Evolutionary conservation across 2,888 invertebrate species (phyloP).

Genomic region (Lepidochitona cinerea): DNA sequence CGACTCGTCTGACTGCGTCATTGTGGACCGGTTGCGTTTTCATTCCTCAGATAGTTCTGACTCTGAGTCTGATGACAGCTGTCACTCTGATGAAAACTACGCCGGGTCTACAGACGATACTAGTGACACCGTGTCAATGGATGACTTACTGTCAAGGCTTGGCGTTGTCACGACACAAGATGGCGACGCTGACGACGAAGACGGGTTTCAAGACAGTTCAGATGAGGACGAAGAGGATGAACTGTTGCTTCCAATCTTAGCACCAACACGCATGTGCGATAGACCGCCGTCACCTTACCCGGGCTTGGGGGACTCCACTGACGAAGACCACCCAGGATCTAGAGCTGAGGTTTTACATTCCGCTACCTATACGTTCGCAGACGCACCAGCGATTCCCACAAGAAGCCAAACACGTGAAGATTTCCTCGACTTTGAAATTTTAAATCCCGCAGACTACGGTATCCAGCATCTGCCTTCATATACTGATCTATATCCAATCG

Average conservation of each 20-base stretch:
- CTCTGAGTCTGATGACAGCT: neutral
- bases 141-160: neutral
- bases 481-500: neutral
- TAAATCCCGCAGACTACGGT: neutral
- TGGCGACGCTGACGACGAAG: neutral
- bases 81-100: neutral
- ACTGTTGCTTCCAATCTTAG: neutral
- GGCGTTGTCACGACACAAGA: neutral
- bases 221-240: neutral
- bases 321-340: neutral
- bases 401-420: neutral
- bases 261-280: neutral
- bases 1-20: neutral
- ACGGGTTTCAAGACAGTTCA: neutral
- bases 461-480: neutral
- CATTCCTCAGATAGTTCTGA: neutral
- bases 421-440: neutral
- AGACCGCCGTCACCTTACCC: neutral
- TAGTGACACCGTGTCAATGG: neutral
- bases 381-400: neutral
- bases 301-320: neutral
- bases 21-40: neutral
- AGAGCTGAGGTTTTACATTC: neutral
- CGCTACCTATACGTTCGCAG: no score
- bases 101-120: neutral